Percentiles rank a stretch among this genome's conserved stretches.
Conservation (phyloP, 1,140 invertebrate genomes). For the Colletes latitarsis region DNA sequence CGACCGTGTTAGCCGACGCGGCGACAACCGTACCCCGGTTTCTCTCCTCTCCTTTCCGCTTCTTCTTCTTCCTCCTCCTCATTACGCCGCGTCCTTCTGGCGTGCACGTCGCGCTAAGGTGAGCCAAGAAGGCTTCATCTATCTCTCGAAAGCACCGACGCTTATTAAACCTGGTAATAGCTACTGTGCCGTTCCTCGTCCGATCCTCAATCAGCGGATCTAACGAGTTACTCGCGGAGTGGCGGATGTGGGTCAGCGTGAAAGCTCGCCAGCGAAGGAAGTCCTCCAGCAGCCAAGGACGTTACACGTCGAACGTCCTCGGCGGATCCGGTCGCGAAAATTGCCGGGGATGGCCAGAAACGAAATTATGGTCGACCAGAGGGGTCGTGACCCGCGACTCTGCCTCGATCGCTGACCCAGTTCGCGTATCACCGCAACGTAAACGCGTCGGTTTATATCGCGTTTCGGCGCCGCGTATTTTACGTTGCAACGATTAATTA, state of each 20-base stretch:
- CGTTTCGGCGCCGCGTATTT: not conserved
- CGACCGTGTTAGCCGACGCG: too few relatives aligned
- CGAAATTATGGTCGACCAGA: too few relatives aligned
- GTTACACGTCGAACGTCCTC: not conserved
- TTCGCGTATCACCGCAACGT: not conserved
- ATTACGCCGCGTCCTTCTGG: constrained; percentile 6
- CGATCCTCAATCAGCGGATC: constrained; percentile 47
- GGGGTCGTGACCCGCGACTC: too few relatives aligned
- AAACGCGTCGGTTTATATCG: not conserved
- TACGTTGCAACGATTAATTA: not conserved
- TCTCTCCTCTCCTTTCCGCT: not conserved
- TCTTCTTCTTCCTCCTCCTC: constrained; percentile 12
- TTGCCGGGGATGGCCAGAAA: too few relatives aligned
- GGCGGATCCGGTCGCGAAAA: too few relatives aligned
- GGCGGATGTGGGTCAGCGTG: constrained; percentile 20
- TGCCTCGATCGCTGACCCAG: too few relatives aligned
- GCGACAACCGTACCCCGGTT: not conserved
- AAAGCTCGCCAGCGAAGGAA: constrained; percentile 8
- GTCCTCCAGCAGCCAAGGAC: constrained; percentile 15
- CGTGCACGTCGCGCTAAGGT: constrained; percentile 5
- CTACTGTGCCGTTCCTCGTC: constrained; percentile 18
- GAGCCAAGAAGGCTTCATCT: constrained; percentile 30
- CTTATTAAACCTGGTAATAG: constrained; percentile 55
- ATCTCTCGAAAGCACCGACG: constrained; percentile 23
- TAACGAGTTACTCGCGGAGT: constrained; percentile 34